phyloP scores from a whole-genome alignment of 2,113 vertebrate genomes.

The Hypanus sabinus region DNA sequence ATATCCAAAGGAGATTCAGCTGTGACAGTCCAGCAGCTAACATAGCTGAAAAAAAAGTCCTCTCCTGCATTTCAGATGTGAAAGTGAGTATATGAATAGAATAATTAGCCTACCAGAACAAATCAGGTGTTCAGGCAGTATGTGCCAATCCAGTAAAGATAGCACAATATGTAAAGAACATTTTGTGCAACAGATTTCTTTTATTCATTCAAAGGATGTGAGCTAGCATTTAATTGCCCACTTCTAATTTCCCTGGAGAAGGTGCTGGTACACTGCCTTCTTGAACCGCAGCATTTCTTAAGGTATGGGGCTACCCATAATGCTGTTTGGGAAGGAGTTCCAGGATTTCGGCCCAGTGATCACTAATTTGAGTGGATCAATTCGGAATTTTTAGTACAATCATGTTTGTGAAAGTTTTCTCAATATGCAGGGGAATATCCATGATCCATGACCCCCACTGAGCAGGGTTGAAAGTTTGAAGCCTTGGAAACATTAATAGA shows the following conservation, averaged over 20 bases:
- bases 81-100: not conserved
- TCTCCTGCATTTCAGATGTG: not conserved
- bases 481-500: not conserved
- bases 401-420: not conserved
- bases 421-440: not conserved
- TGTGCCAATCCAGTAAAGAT: not conserved
- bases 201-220: not conserved
- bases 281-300: too few relatives aligned
- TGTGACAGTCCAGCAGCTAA: not conserved
- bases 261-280: too few relatives aligned
- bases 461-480: not conserved
- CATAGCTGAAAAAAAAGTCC: not conserved
- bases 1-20: not conserved
- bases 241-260: too few relatives aligned
- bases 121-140: not conserved
- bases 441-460: not conserved
- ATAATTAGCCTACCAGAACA: not conserved
- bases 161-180: not conserved
- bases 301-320: too few relatives aligned
- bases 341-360: too few relatives aligned
- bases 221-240: too few relatives aligned
- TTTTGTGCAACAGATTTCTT: not conserved
- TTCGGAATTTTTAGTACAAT: not conserved
- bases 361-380: not conserved
- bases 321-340: too few relatives aligned